Percentiles rank a stretch among this genome's conserved stretches.
phyloP scores from a whole-genome alignment of 2,888 invertebrate species.

The Meteorus colon region DNA sequence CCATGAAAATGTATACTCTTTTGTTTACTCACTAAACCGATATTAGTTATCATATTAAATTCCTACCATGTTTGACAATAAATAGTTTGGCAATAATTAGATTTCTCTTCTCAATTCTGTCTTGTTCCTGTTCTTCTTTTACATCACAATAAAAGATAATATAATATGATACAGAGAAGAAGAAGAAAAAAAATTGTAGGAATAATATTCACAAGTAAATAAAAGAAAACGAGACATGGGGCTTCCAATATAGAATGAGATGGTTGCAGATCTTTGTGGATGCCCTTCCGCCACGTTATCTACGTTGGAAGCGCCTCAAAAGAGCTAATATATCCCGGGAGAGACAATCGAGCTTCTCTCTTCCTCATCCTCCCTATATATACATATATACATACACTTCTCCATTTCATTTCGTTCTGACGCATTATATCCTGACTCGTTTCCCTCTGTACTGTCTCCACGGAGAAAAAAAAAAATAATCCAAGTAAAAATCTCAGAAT shows the following conservation, averaged over 20 bases:
- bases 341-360: conserved; percentile 58
- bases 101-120: no score
- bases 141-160: no score
- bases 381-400: not conserved
- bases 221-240: not conserved
- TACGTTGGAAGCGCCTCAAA: conserved; percentile 58
- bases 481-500: not conserved
- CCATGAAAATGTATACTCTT: no score
- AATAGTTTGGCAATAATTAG: no score
- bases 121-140: no score
- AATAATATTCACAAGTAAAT: not conserved
- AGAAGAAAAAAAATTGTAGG: not conserved
- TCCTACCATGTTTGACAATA: no score
- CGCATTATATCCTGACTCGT: not conserved
- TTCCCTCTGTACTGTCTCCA: not conserved
- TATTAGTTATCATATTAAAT: no score
- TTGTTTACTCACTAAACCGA: no score
- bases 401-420: not conserved
- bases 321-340: conserved; percentile 67
- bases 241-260: not conserved
- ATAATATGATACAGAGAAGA: no score
- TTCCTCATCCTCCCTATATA: conserved; percentile 13
- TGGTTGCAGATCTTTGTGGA: conserved; percentile 23
- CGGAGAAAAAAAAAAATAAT: no score
- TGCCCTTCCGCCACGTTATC: conserved; percentile 46